A percentile compares a stretch with the other conserved stretches of the same genome.
Evolutionary conservation across 2,113 vertebrate genomes (phyloP).

Genomic region (Opisthocomus hoazin): DNA sequence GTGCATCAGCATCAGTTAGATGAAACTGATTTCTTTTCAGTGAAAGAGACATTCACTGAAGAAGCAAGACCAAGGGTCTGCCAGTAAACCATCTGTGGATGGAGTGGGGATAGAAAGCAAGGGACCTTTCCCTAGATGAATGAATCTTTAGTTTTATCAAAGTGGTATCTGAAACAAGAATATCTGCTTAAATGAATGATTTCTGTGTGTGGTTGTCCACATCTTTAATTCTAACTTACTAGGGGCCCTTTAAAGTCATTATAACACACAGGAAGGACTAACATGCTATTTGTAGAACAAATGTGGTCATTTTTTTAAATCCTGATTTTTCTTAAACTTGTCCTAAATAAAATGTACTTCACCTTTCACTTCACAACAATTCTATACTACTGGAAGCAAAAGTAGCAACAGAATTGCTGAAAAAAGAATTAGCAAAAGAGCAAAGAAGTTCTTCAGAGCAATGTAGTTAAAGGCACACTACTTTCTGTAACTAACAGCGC

Average conservation of each 20-base stretch:
- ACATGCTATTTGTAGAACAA: background rate
- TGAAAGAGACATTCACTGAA: background rate
- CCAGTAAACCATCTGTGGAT: background rate
- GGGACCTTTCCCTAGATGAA: background rate
- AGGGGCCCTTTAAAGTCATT: background rate
- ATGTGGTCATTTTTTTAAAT: background rate
- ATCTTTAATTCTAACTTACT: background rate
- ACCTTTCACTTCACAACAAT: background rate
- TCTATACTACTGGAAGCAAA: background rate
- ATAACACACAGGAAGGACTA: background rate
- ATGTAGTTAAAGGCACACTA: background rate
- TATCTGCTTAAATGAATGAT: background rate
- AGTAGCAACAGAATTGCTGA: background rate
- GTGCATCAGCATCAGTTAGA: background rate
- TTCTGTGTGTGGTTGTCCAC: background rate
- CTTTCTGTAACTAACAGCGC: background rate
- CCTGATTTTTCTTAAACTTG: slow-evolving; percentile 17
- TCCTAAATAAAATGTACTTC: background rate
- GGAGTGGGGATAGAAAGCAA: background rate
- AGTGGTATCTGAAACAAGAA: background rate
- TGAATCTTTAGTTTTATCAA: background rate
- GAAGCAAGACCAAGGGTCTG: background rate
- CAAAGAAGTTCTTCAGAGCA: background rate
- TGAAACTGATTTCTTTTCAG: background rate
- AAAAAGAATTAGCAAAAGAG: background rate